A percentile compares a stretch with the other conserved stretches of the same genome.
These are phyloP conservation scores for Brachycybe producta DNA, from an alignment of 2,888 invertebrate species.

Conservation along the genomic window DNA sequence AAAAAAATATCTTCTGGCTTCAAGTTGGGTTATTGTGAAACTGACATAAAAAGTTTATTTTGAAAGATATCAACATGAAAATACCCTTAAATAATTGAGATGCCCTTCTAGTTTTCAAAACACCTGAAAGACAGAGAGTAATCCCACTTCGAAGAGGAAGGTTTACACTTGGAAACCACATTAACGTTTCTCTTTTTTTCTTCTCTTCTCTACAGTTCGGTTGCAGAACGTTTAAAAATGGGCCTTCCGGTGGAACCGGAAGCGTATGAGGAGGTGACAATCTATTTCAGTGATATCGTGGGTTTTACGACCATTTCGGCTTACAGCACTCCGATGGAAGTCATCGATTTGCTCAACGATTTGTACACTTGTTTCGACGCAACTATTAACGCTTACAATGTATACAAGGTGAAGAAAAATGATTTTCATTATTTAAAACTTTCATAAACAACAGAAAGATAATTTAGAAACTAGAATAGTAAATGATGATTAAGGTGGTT, in stretches of 20 bases:
- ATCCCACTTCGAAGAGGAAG: no score
- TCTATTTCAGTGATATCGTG: constrained; percentile 90
- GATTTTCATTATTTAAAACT: neutral
- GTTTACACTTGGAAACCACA: no score
- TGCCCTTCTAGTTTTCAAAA: no score
- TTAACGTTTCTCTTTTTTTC: constrained; percentile 7
- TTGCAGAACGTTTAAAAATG: constrained; percentile 78
- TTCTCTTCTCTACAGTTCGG: constrained; percentile 47
- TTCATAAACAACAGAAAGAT: neutral
- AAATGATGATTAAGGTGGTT: neutral
- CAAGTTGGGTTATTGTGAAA: no score
- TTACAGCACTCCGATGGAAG: constrained; percentile 80
- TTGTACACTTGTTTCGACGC: constrained; percentile 88
- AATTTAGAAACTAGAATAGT: neutral
- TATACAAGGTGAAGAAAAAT: constrained; percentile 53
- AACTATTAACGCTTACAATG: constrained; percentile 78
- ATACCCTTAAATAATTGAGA: no score
- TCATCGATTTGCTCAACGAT: constrained; percentile 58
- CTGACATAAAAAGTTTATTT: no score
- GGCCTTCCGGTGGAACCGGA: constrained; percentile 87
- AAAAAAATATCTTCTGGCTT: neutral
- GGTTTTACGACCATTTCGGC: constrained; percentile 88
- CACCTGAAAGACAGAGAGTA: no score
- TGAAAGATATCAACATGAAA: no score
- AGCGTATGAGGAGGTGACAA: constrained; percentile 62